These are phyloP conservation scores for Pedionomus torquatus DNA, from an alignment of 2,113 vertebrate genomes.

Conservation along the genomic window DNA sequence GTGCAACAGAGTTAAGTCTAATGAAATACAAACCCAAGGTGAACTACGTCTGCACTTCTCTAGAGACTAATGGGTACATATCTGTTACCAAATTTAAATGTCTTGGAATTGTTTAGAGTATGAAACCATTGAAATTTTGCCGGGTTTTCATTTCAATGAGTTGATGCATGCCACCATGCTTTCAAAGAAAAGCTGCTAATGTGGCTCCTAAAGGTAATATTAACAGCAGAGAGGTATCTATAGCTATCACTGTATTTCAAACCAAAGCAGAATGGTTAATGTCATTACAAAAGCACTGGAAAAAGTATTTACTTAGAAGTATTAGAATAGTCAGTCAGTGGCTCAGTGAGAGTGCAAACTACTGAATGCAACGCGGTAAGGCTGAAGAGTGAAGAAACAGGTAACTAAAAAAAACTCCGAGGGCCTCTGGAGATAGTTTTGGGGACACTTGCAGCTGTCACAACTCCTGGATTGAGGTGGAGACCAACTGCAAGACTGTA, in stretches of 20 bases:
- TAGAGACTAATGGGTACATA: background rate
- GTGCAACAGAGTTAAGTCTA: background rate
- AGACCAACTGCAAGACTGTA: background rate
- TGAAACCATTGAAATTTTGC: background rate
- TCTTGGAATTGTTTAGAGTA: background rate
- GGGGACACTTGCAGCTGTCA: background rate
- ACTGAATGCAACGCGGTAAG: rapidly evolving
- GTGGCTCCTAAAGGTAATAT: background rate
- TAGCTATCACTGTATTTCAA: background rate
- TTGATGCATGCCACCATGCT: background rate
- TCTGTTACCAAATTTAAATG: background rate
- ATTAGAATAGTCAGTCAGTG: background rate
- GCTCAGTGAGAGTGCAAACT: background rate
- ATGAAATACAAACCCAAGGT: background rate
- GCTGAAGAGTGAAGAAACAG: background rate
- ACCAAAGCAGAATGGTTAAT: background rate
- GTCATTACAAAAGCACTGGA: background rate
- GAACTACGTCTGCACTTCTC: background rate
- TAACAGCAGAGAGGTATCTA: background rate
- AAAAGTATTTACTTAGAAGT: background rate
- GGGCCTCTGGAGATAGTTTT: background rate
- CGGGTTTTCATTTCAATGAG: background rate
- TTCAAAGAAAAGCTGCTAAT: background rate
- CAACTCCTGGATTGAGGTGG: background rate
- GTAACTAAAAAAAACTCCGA: background rate